These are phyloP conservation scores for Ips nitidus DNA, from an alignment of 1,140 invertebrate genomes.

Conservation along the genomic window DNA sequence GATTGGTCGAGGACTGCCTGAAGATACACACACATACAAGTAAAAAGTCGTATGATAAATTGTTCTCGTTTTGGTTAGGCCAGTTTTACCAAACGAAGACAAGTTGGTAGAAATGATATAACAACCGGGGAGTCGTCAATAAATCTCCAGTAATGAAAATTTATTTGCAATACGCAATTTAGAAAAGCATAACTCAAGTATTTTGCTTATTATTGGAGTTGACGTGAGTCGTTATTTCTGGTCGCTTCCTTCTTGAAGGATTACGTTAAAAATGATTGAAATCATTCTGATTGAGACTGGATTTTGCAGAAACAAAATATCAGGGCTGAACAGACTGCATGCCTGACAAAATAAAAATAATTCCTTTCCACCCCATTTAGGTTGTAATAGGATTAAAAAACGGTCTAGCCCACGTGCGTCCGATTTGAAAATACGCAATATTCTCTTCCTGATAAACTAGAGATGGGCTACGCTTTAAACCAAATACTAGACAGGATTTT, in stretches of 20 bases:
- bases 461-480: too few relatives aligned
- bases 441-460: too few relatives aligned
- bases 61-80: constrained; percentile 12
- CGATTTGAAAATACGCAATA: not conserved
- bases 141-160: constrained; percentile 36
- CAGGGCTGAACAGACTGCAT: not conserved
- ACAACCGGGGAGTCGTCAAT: constrained; percentile 14
- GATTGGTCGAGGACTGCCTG: constrained; percentile 12
- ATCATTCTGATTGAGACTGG: not conserved
- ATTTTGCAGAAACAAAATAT: not conserved
- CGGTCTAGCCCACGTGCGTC: constrained; percentile 1
- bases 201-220: constrained; percentile 29
- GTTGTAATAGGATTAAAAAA: constrained; percentile 15
- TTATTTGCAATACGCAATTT: constrained; percentile 34
- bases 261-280: constrained; percentile 1
- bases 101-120: constrained; percentile 34
- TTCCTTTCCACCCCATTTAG: not conserved
- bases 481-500: too few relatives aligned
- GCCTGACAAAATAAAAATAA: constrained; percentile 10
- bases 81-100: constrained; percentile 11
- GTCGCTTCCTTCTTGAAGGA: constrained; percentile 13
- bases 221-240: constrained; percentile 6
- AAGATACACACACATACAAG: not conserved
- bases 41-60: constrained; percentile 30
- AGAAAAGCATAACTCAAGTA: constrained; percentile 31